Evolutionary conservation across 2,113 vertebrate species (phyloP).

Genomic region (Zosterops japonicus): DNA sequence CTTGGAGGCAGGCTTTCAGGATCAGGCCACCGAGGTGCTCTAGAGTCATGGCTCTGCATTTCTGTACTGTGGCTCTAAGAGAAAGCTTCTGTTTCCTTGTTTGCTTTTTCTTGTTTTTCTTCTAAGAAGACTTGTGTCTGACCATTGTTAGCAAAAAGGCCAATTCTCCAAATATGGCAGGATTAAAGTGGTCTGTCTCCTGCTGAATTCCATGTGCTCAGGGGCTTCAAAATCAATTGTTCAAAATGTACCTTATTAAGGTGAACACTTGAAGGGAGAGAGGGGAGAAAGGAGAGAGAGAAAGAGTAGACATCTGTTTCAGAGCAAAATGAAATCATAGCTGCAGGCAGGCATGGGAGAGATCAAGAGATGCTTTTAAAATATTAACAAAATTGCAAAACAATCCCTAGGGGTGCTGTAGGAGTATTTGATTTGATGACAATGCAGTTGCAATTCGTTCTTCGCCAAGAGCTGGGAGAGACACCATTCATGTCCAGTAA

Average conservation of each 20-base stretch:
- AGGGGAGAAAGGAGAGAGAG: not conserved
- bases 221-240: not conserved
- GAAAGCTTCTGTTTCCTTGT: not conserved
- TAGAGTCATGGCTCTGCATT: not conserved
- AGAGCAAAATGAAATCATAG: not conserved
- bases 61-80: not conserved
- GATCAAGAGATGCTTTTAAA: constrained; percentile 64
- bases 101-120: not conserved
- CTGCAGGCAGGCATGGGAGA: not conserved
- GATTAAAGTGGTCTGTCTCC: not conserved
- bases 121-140: not conserved
- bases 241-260: not conserved
- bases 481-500: not conserved
- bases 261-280: not conserved
- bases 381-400: constrained; percentile 55
- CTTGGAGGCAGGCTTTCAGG: not conserved
- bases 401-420: constrained; percentile 23
- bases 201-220: not conserved
- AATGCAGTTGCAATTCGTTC: not conserved
- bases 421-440: constrained; percentile 33
- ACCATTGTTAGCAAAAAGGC: not conserved
- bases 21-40: not conserved
- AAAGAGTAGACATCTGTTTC: not conserved
- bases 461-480: not conserved
- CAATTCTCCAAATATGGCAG: not conserved